A percentile compares a stretch with the other conserved stretches of the same genome.
Conservation (phyloP, 1,140 invertebrate species). For the Nephotettix cincticeps region DNA sequence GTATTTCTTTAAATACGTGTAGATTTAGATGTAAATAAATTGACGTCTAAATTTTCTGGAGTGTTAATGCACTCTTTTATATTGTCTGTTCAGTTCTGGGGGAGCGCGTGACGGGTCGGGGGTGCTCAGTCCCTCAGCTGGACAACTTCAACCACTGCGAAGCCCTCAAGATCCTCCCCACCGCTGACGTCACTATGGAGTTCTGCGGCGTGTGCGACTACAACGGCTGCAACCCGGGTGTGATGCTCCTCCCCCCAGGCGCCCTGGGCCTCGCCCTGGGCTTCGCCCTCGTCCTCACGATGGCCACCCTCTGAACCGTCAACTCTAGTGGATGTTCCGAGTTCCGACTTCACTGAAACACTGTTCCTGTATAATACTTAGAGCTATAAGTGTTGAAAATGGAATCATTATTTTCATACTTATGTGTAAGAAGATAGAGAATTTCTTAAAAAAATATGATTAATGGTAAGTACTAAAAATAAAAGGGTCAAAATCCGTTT, state of each 20-base stretch:
- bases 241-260: background rate
- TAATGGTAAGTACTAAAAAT: too few relatives aligned
- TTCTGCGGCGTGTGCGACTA: conserved; percentile 24
- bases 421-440: background rate
- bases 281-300: background rate
- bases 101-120: conserved; percentile 25
- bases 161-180: conserved; percentile 22
- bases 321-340: background rate
- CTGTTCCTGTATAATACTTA: background rate
- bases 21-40: too few relatives aligned
- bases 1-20: too few relatives aligned
- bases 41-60: too few relatives aligned
- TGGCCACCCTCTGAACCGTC: background rate
- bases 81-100: conserved; percentile 26
- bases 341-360: background rate
- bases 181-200: conserved; percentile 21
- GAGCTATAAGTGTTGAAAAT: background rate
- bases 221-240: conserved; percentile 24
- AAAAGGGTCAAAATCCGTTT: too few relatives aligned
- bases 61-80: too few relatives aligned
- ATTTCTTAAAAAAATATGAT: too few relatives aligned
- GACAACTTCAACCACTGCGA: conserved; percentile 27
- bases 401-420: background rate
- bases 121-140: conserved; percentile 28
- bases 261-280: background rate